These are phyloP conservation scores for Syncerus caffer DNA, from an alignment of 2,797 vertebrate species.

Conservation along the genomic window DNA sequence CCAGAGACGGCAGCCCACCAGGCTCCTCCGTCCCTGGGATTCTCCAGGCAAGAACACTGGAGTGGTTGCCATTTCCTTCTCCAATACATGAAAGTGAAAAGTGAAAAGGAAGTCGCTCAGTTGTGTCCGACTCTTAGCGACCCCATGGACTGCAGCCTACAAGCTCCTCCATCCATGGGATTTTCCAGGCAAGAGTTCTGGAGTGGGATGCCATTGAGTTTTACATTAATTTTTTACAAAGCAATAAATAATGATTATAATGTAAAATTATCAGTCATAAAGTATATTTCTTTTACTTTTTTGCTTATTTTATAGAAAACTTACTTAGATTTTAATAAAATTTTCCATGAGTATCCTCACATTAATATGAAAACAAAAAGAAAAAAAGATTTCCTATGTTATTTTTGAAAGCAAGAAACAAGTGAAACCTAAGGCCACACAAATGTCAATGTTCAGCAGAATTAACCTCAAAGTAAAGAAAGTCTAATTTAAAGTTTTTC, in stretches of 20 bases:
- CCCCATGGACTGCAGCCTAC: too few relatives aligned
- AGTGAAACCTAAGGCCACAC: slow-evolving; percentile 37
- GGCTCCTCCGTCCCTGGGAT: too few relatives aligned
- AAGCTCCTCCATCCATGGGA: too few relatives aligned
- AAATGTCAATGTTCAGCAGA: slow-evolving; percentile 50
- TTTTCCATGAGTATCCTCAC: background rate
- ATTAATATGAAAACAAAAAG: slow-evolving; percentile 10
- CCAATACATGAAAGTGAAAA: too few relatives aligned
- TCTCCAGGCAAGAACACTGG: too few relatives aligned
- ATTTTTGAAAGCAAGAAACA: slow-evolving; percentile 59
- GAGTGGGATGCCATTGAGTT: background rate
- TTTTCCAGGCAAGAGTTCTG: too few relatives aligned
- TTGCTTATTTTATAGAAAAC: background rate
- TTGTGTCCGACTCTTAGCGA: too few relatives aligned
- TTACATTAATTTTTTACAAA: background rate
- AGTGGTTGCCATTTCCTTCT: too few relatives aligned
- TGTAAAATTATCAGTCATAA: background rate
- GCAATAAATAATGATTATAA: background rate
- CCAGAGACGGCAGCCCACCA: too few relatives aligned
- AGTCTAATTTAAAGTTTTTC: slow-evolving; percentile 69
- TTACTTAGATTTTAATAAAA: slow-evolving; percentile 40
- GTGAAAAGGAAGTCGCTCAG: too few relatives aligned
- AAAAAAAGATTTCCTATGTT: background rate
- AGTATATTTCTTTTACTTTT: background rate
- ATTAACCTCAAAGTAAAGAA: slow-evolving; percentile 72